Evolutionary conservation across 1,140 invertebrate species (phyloP), one percentile per base, ranked within the genome.

Genomic region (Aleiodes sp.): DNA sequence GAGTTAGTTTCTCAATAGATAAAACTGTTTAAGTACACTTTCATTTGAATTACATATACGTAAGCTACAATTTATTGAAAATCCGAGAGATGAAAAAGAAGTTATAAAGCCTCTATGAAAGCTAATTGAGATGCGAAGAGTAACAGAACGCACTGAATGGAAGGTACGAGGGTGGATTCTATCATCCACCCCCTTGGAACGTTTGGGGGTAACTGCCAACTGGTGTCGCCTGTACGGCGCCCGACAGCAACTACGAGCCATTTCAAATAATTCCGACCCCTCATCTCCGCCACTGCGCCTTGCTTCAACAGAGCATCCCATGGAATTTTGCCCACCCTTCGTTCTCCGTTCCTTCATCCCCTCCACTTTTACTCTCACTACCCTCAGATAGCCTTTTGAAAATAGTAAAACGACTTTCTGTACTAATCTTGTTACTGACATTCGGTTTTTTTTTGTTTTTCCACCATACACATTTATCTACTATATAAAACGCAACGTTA

Each of bases 171-270:
- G 67, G 71, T 61, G 68, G 46, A 71, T 67, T n/a, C 14, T 19
- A 56, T 60, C 61, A 66, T 78, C 76, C 71, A 74, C 73, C 78
- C 74, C 70, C 73, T 57, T 68, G 46, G 74, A 77, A 64, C 67
- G 76, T 76, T 76, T 73, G 75, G 75, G 76, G 78, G 75, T 75
- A 70, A 81, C 80, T 81, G 74, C 21, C 71, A 72, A 70, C 39
- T 70, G 46, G 71, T 70, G 65, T 75, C 78, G 75, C 52, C 78
- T 74, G 68, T 73, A 74, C 75, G 76, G 78, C 77, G 78, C 76
- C 75, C 74, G 61, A 33, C 26, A 61, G 41, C 16, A 21, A 14
- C 39, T 70, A 70, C 65, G 56, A 70, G 52, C 68, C 67, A 29
- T 73, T 43, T 39, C 57, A 62, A 26, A 52, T 62, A 46, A 21